phyloP scores from a whole-genome alignment of 92 coral and sea anemone species.

The Muricea muricata region DNA sequence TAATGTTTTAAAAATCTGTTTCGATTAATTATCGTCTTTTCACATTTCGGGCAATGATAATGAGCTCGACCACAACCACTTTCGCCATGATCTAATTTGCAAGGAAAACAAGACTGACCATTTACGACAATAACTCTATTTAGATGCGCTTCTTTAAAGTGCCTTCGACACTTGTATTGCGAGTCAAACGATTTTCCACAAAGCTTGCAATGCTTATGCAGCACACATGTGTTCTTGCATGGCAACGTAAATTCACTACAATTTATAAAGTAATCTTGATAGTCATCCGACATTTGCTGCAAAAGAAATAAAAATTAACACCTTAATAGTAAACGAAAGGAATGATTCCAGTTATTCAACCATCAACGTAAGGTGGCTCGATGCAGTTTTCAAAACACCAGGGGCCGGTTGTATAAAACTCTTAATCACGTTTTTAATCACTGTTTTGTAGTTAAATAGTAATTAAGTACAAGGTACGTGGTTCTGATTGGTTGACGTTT shows the following conservation, averaged over 20 bases:
- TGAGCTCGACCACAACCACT: slow-evolving; percentile 31
- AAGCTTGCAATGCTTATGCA: slow-evolving; percentile 36
- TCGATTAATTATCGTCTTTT: slow-evolving; percentile 19
- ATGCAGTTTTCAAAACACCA: no score
- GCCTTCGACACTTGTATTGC: slow-evolving; percentile 33
- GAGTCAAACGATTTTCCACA: slow-evolving; percentile 31
- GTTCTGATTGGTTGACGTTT: no score
- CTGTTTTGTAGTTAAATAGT: no score
- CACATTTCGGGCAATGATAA: slow-evolving; percentile 33
- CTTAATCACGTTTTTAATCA: no score
- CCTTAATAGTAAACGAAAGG: no score
- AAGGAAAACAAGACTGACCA: slow-evolving; percentile 30
- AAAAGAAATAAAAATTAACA: no score
- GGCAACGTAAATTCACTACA: background rate
- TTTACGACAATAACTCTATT: slow-evolving; percentile 25
- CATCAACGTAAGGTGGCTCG: no score
- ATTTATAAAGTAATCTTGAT: background rate
- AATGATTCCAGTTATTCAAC: no score
- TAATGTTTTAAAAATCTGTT: slow-evolving; percentile 11
- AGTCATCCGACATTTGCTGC: background rate
- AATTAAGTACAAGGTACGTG: no score
- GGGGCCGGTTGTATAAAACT: no score
- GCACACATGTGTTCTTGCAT: background rate
- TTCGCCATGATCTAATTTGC: slow-evolving; percentile 20
- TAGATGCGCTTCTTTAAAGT: no score